Conservation (phyloP, 1,140 invertebrate species). For the Dreissena rostriformis region DNA sequence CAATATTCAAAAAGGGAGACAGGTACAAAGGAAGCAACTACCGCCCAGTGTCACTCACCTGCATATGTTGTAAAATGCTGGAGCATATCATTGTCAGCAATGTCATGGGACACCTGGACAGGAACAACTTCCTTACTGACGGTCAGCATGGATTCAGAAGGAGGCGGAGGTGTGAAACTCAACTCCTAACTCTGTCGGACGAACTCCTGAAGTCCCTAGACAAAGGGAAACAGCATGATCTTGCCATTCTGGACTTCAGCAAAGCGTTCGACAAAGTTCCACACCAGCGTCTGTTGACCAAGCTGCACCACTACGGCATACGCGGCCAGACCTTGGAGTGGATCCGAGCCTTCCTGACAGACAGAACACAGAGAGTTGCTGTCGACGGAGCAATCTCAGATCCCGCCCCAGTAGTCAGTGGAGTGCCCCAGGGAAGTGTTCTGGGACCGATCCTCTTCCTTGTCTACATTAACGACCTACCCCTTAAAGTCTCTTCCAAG, state of each 20-base stretch:
- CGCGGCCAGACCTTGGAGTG: too few relatives aligned
- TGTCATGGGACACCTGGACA: constrained; percentile 41
- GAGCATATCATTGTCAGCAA: constrained; percentile 50
- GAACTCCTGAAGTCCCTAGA: constrained; percentile 5
- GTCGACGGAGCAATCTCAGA: too few relatives aligned
- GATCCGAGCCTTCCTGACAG: too few relatives aligned
- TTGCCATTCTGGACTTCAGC: constrained; percentile 26
- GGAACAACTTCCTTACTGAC: constrained; percentile 8
- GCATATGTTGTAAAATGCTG: constrained; percentile 57
- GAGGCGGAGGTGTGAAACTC: constrained; percentile 32
- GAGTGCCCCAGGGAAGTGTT: too few relatives aligned
- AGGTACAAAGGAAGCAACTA: constrained; percentile 43
- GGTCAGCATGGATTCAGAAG: constrained; percentile 27
- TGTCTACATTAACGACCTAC: too few relatives aligned
- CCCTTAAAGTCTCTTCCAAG: too few relatives aligned
- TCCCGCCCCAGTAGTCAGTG: too few relatives aligned
- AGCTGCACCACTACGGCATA: constrained; percentile 4
- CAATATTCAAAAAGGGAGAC: constrained; percentile 59
- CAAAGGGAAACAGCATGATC: constrained; percentile 24
- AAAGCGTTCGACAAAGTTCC: constrained; percentile 38
- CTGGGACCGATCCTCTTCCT: too few relatives aligned
- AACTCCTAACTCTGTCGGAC: constrained; percentile 33
- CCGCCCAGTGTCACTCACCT: constrained; percentile 54
- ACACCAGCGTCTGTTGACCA: constrained; percentile 40
- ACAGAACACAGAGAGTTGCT: too few relatives aligned